A percentile compares a stretch with the other conserved stretches of the same genome.
These are phyloP conservation scores for Bellardia bayeri DNA, from an alignment of 2,888 invertebrate genomes.

Conservation along the genomic window DNA sequence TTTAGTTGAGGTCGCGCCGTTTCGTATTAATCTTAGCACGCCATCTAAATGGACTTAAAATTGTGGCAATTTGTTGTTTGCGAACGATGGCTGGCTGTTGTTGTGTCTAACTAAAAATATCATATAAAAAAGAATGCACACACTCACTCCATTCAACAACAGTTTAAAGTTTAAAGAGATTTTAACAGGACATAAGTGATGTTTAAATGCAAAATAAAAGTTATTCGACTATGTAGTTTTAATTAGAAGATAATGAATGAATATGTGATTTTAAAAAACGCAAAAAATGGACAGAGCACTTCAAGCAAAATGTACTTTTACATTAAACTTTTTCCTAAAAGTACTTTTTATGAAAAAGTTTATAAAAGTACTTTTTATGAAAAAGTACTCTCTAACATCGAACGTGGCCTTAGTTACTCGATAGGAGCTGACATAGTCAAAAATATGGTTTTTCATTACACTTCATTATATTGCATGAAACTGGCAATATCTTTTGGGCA, in stretches of 20 bases:
- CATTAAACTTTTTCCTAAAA: too few species aligned
- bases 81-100: neutral
- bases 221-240: neutral
- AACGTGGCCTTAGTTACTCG: too few species aligned
- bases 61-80: slow-evolving; percentile 75
- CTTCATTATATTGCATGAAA: too few species aligned
- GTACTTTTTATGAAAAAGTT: too few species aligned
- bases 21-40: slow-evolving; percentile 76
- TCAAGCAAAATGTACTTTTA: too few species aligned
- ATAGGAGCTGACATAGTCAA: too few species aligned
- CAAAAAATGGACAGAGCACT: neutral
- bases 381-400: too few species aligned
- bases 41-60: slow-evolving; percentile 76
- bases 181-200: slow-evolving; percentile 24
- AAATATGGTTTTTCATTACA: too few species aligned
- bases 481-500: too few species aligned
- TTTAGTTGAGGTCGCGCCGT: slow-evolving; percentile 73
- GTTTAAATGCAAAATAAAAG: neutral
- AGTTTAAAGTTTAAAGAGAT: slow-evolving; percentile 48
- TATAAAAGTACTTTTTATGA: too few species aligned
- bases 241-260: neutral
- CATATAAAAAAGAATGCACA: neutral
- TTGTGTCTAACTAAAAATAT: slow-evolving; percentile 12
- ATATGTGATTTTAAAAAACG: neutral
- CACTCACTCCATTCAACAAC: neutral